Conservation (phyloP, 2,888 invertebrate species). For the Hylaea fasciaria region DNA sequence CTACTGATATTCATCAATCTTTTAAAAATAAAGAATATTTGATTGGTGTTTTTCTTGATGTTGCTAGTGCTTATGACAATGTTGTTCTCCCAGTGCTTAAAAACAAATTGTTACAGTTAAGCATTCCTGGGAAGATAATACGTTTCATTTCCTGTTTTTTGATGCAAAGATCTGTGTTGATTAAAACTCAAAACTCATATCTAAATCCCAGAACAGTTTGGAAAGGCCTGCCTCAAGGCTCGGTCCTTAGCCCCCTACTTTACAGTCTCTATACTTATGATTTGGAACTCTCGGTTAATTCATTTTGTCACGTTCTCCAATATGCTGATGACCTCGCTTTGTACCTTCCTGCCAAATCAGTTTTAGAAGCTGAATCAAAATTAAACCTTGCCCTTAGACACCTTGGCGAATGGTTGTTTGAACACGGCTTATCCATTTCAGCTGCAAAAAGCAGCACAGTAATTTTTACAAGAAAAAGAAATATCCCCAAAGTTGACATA, state of each 20-base stretch:
- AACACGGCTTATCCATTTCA: slow-evolving; percentile 35
- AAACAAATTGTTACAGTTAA: slow-evolving; percentile 41
- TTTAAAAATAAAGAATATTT: slow-evolving; percentile 32
- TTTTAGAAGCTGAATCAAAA: neutral
- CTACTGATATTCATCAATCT: slow-evolving; percentile 38
- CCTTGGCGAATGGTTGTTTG: slow-evolving; percentile 9
- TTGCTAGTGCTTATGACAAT: slow-evolving; percentile 46
- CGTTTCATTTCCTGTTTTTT: slow-evolving; percentile 36
- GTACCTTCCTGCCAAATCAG: slow-evolving; percentile 16
- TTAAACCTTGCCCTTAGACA: slow-evolving; percentile 16
- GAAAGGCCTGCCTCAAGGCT: slow-evolving; percentile 46
- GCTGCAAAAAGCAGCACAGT: slow-evolving; percentile 31
- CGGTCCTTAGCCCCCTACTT: slow-evolving; percentile 39
- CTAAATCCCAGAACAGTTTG: slow-evolving; percentile 25
- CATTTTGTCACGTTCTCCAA: slow-evolving; percentile 37
- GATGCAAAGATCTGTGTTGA: slow-evolving; percentile 13
- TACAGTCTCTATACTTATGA: slow-evolving; percentile 42
- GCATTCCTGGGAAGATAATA: slow-evolving; percentile 37
- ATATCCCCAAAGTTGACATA: slow-evolving; percentile 19
- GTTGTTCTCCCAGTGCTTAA: slow-evolving; percentile 40
- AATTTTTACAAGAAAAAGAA: slow-evolving; percentile 30
- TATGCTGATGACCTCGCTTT: slow-evolving; percentile 45
- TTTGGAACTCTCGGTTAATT: slow-evolving; percentile 22
- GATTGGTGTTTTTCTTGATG: slow-evolving; percentile 44
- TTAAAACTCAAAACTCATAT: slow-evolving; percentile 13